These are phyloP conservation scores for Chironomus tentans DNA, from an alignment of 2,888 invertebrate species.

Conservation along the genomic window DNA sequence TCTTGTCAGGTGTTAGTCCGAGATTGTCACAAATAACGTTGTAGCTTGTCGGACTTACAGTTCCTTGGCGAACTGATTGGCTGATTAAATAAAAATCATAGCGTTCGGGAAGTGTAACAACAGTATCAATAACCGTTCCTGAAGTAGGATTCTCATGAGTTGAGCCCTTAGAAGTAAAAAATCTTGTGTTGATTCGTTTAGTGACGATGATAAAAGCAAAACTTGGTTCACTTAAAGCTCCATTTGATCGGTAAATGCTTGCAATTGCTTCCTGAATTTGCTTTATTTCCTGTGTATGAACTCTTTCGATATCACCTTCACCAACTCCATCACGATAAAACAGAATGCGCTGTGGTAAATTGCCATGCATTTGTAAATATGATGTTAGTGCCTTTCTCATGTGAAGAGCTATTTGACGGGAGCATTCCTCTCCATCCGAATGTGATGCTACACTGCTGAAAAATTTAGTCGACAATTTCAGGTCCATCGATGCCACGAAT, in stretches of 20 bases:
- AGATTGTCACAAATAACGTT: conserved; percentile 71
- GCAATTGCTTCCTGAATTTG: conserved; percentile 46
- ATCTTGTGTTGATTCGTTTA: conserved; percentile 67
- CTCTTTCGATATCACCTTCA: conserved; percentile 70
- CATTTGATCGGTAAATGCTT: conserved; percentile 40
- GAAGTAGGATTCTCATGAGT: conserved; percentile 48
- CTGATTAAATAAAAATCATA: conserved; percentile 88
- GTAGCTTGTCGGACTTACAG: conserved; percentile 84
- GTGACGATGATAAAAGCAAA: conserved; percentile 72
- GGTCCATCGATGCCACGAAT: conserved; percentile 63
- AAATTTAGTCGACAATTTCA: conserved; percentile 49
- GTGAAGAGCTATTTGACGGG: conserved; percentile 58
- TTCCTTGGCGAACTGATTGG: conserved; percentile 79
- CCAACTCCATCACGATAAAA: conserved; percentile 83
- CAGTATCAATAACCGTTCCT: conserved; percentile 59
- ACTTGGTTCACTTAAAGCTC: conserved; percentile 37
- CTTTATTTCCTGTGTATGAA: conserved; percentile 59
- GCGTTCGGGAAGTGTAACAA: conserved; percentile 51
- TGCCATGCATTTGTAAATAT: conserved; percentile 37
- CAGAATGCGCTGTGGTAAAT: conserved; percentile 56
- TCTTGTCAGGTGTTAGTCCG: conserved; percentile 57
- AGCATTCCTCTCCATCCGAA: conserved; percentile 64
- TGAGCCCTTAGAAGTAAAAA: conserved; percentile 46
- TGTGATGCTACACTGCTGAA: conserved; percentile 67
- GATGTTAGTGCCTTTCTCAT: conserved; percentile 41